A percentile compares a stretch with the other conserved stretches of the same genome.
Evolutionary conservation across 2,888 invertebrate genomes (phyloP).

Genomic region (Caenorhabditis wallacei): DNA sequence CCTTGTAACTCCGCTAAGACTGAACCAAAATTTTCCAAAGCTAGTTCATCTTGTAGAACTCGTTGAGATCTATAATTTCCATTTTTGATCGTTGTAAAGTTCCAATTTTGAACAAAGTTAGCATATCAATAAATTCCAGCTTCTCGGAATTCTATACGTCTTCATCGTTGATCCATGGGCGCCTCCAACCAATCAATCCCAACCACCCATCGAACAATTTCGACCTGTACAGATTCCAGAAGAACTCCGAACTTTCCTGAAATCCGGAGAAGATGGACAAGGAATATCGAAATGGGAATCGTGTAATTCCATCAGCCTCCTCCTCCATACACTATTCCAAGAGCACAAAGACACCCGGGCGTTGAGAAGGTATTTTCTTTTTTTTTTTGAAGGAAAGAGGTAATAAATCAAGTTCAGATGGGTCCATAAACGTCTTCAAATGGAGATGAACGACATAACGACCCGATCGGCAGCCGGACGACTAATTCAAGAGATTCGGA

Average conservation of each 20-base stretch:
- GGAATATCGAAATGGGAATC: slow-evolving; percentile 78
- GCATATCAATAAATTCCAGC: too few species aligned
- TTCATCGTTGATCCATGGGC: slow-evolving; percentile 73
- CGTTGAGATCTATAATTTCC: too few species aligned
- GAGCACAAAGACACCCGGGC: slow-evolving; percentile 81
- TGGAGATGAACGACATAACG: slow-evolving; percentile 82
- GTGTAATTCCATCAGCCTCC: slow-evolving; percentile 71
- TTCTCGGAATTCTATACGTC: slow-evolving; percentile 69
- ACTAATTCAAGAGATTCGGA: slow-evolving; percentile 79
- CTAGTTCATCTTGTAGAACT: too few species aligned
- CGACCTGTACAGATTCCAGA: slow-evolving; percentile 76
- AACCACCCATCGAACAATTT: slow-evolving; percentile 76
- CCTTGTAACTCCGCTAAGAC: too few species aligned
- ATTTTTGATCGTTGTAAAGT: too few species aligned
- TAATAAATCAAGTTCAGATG: slow-evolving; percentile 71
- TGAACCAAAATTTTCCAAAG: too few species aligned
- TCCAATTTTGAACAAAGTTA: too few species aligned
- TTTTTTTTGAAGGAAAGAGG: slow-evolving; percentile 3
- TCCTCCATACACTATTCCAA: slow-evolving; percentile 82
- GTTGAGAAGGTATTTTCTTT: slow-evolving; percentile 80
- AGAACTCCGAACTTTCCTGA: slow-evolving; percentile 77
- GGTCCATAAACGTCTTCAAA: slow-evolving; percentile 81
- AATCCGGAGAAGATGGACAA: slow-evolving; percentile 79
- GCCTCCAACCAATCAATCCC: slow-evolving; percentile 58
- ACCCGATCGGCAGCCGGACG: slow-evolving; percentile 79